phyloP scores from a whole-genome alignment of 35 echinoderm and acorn worm genomes.

The Stichopus chloronotus region DNA sequence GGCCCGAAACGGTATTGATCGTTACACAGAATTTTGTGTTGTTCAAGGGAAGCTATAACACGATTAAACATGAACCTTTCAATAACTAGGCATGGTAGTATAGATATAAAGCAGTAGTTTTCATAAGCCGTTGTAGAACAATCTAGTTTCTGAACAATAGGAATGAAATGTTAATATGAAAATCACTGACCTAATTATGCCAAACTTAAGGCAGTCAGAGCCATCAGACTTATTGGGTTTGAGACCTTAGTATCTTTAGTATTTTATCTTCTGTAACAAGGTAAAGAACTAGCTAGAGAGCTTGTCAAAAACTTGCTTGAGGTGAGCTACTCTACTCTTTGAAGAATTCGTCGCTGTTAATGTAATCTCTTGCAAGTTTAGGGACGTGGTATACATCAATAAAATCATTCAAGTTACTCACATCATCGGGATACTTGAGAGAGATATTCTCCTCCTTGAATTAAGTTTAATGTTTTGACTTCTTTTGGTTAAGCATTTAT shows the following conservation, averaged over 20 bases:
- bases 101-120: neutral
- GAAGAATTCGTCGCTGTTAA: no score
- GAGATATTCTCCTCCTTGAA: no score
- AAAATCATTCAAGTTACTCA: no score
- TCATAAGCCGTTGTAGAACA: neutral
- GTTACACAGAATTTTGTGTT: neutral
- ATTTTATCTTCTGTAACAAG: neutral
- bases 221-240: neutral
- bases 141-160: neutral
- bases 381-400: no score
- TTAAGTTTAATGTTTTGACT: no score
- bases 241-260: neutral
- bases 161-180: neutral
- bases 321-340: no score
- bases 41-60: neutral
- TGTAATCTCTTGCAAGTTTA: no score
- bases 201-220: neutral
- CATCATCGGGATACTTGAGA: no score
- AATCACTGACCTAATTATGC: neutral
- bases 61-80: conserved; percentile 13
- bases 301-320: no score
- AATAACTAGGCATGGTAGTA: neutral
- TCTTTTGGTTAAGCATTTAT: no score
- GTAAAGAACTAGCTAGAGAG: no score
- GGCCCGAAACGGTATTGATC: neutral